Base-by-base conservation (phyloP, 2,113 vertebrate genomes). In the Hystrix cristata region DNA sequence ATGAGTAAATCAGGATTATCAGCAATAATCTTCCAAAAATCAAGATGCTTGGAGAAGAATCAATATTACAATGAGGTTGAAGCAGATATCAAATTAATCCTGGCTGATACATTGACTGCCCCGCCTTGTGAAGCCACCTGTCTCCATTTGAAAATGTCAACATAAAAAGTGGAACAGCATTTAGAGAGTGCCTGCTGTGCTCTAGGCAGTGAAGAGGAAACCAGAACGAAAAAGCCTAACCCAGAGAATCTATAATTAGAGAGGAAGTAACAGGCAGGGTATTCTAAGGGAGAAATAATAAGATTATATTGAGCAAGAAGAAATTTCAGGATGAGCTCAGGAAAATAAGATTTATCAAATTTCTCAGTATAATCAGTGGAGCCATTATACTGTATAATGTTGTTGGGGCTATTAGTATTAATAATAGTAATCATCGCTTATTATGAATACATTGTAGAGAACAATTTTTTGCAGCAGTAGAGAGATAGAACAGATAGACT, bases 401-500 rank as follows among this genome's bases (percentile, higher is more conserved):
- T 95, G 96, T 92, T 94, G 85, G 90, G 94, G 93, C 79, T 86
- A 97, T 97, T 98, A 98, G 85, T 88, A 97, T 67, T 98, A 97
- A 97, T 97, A 95, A 97, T 94, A 96, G 95, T 78, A 91, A 98
- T 97, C 97, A 96, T 93, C 90, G 67, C 96, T 96, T 96, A 96
- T 96, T 95, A 96, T 12, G 34, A 90, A 67, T 46, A 4, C 62
- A 79, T 38, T 6, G 3, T 21, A 94, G 67, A 95, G 65, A 84
- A 92, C 87, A 94, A 80, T 94, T 97, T 82, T 92, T 82, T 94
- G 81, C 96, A 97, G 53, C n/a, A 55, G 88, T 94, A 95, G 78
- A 82, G 82, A 97, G 97, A 97, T 97, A 84, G 92, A 94, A 89
- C 71, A 97, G 98, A 97, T 95, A 98, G 83, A 87, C 46, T 91